Evolutionary conservation across 1,140 invertebrate genomes (phyloP), one percentile per base, ranked within the genome.

Genomic region (Aplysia californica): DNA sequence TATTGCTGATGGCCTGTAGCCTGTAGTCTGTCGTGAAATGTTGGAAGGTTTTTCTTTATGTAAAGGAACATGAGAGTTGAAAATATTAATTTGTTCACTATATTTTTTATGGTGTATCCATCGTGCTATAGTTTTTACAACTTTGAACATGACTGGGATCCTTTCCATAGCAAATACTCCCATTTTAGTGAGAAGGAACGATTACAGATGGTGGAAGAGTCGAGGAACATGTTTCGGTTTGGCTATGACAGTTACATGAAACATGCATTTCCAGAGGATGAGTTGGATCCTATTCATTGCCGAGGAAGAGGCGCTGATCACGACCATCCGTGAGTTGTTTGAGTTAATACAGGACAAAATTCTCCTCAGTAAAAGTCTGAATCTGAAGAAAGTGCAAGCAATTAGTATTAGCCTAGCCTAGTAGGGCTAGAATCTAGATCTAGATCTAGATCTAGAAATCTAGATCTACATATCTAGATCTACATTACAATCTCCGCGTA

Each of bases 281-380:
- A 93, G 84, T 81, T 93, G 31, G 91, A 93, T 86, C 92, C 92
- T 1, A 92, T 93, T 75, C 84, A 91, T 79, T 93, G 92, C 82
- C 83, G 75, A 72, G 92, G 92, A 26, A 84, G 92, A 75, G 92
- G 92, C 33, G 92, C 92, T 66, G 93, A 94, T 89, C 89, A 92
- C 86, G 90, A 91, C 3, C 91, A 93, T 89, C 92, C 92, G 92
- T 93, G 89, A 91, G 85, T 79, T 67, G 36, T 36, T 31, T 23
- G n/a, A n/a, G n/a, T n/a, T n/a, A n/a, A n/a, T n/a, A n/a, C n/a
- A n/a, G n/a, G n/a, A n/a, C n/a, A n/a, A n/a, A n/a, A n/a, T n/a
- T n/a, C n/a, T n/a, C n/a, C n/a, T n/a, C n/a, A n/a, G n/a, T n/a
- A n/a, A n/a, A n/a, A n/a, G n/a, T n/a, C n/a, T n/a, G n/a, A n/a